A percentile compares a stretch with the other conserved stretches of the same genome.
Evolutionary conservation across 2,888 invertebrate species (phyloP).

Genomic region (Glyphotaelius pellucidus): DNA sequence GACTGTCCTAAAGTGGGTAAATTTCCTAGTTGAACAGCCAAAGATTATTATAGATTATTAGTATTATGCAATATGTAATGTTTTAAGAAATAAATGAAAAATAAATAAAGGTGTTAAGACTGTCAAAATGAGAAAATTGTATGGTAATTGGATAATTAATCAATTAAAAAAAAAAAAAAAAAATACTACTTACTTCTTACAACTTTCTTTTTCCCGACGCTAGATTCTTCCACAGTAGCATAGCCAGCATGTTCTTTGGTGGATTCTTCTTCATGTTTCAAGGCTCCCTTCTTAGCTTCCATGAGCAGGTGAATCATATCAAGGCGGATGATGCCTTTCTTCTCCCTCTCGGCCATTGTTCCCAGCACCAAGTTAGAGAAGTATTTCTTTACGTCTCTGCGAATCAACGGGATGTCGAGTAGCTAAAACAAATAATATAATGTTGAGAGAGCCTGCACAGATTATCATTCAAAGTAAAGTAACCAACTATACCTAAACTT

Average conservation of each 20-base stretch:
- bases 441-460: neutral
- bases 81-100: too few relatives aligned
- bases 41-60: too few relatives aligned
- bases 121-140: too few relatives aligned
- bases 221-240: slow-evolving; percentile 73
- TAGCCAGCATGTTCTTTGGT: slow-evolving; percentile 70
- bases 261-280: slow-evolving; percentile 67
- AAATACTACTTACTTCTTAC: slow-evolving; percentile 69
- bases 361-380: slow-evolving; percentile 44
- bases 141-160: too few relatives aligned
- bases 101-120: too few relatives aligned
- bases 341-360: slow-evolving; percentile 45
- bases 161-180: too few relatives aligned
- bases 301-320: slow-evolving; percentile 78
- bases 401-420: slow-evolving; percentile 3
- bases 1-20: too few relatives aligned
- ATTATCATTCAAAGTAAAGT: neutral
- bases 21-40: too few relatives aligned
- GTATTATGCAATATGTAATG: too few relatives aligned
- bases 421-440: slow-evolving; percentile 41
- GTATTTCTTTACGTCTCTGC: neutral
- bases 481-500: neutral
- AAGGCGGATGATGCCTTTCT: slow-evolving; percentile 71
- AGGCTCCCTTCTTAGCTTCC: slow-evolving; percentile 74
- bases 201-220: slow-evolving; percentile 69